Percentiles rank a stretch among this genome's conserved stretches.
Evolutionary conservation across 1,140 invertebrate species (phyloP).

Genomic region (Neoseiulus cucumeris): DNA sequence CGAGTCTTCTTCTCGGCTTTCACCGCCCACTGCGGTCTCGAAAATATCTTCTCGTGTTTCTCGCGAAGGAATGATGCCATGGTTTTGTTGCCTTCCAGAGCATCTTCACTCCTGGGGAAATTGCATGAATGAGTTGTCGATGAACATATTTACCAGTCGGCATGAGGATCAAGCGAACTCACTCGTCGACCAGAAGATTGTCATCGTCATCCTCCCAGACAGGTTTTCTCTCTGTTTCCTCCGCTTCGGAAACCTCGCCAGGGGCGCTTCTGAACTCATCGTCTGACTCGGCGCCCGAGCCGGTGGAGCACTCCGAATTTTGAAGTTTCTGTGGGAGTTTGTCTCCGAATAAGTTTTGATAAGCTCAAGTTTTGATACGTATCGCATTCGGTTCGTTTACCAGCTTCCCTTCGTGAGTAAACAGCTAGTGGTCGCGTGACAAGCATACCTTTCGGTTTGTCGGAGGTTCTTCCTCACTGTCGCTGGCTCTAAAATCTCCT

Average conservation of each 20-base stretch:
- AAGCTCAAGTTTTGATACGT: not conserved
- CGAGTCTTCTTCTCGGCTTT: not conserved
- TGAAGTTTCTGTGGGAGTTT: not conserved
- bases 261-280: not conserved
- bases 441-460: not conserved
- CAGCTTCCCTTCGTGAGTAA: not conserved
- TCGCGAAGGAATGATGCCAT: not conserved
- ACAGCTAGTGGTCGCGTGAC: not conserved
- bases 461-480: too few species aligned
- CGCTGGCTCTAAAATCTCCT: not conserved
- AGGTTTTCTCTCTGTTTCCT: not conserved
- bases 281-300: not conserved
- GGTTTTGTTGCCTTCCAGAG: not conserved
- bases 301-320: not conserved
- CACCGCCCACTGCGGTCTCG: not conserved
- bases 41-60: conserved; percentile 7
- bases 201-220: conserved; percentile 8
- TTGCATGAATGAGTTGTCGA: too few species aligned
- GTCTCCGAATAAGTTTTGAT: not conserved
- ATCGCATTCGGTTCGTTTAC: not conserved
- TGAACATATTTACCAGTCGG: too few species aligned
- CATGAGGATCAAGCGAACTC: too few species aligned
- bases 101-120: too few species aligned
- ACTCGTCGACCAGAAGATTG: not conserved
- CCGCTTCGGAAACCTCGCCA: not conserved